Conservation (phyloP, 1,140 invertebrate species). For the Piezodorus guildinii region DNA sequence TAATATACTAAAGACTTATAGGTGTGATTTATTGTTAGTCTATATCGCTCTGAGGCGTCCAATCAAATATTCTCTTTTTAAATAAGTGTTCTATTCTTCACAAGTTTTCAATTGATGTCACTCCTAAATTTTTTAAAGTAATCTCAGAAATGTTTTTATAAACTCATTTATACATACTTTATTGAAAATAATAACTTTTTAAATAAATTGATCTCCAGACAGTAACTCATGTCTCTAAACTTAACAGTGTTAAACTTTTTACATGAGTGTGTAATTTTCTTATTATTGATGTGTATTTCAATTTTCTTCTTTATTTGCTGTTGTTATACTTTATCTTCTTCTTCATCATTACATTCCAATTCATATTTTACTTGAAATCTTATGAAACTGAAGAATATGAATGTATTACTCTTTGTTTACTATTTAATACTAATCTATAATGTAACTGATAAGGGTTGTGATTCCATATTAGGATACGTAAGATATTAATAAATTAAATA, state of each 20-base stretch:
- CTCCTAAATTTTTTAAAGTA: background rate
- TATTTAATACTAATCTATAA: background rate
- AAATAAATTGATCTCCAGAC: no score
- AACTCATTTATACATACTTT: no score
- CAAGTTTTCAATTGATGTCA: constrained; percentile 3
- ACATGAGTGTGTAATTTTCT: no score
- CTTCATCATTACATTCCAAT: constrained; percentile 9
- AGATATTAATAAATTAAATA: constrained; percentile 8
- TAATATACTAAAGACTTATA: constrained; percentile 11
- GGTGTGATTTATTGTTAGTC: constrained; percentile 13
- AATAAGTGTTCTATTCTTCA: constrained; percentile 6
- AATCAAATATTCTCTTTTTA: constrained; percentile 13
- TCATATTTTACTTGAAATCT: background rate
- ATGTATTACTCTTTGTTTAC: background rate
- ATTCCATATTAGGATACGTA: constrained; percentile 13
- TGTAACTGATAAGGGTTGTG: constrained; percentile 15
- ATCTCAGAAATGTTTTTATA: no score
- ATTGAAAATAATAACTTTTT: no score
- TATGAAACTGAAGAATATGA: background rate
- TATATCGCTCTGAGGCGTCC: constrained; percentile 6
- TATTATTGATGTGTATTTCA: background rate
- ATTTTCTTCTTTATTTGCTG: background rate
- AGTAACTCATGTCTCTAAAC: no score
- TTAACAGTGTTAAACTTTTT: no score
- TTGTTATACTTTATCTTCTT: background rate